Base-by-base conservation (phyloP, 1,140 invertebrate species). In the Asbolus verrucosus region DNA sequence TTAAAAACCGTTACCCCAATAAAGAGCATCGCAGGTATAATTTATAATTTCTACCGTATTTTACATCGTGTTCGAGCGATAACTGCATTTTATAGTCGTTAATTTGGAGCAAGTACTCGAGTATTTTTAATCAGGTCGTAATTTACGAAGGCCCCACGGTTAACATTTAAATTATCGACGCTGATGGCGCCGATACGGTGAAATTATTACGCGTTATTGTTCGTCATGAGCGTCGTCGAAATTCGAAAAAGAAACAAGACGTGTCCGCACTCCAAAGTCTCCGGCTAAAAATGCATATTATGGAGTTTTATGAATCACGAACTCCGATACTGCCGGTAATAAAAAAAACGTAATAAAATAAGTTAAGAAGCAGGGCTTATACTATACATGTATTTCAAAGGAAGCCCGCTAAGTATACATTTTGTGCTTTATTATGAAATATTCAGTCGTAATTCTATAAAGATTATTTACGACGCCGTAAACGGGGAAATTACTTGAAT, bases 41-140 rank as follows among this genome's bases (percentile, higher is more conserved):
- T 65, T 69, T 43, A 69, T 54, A 69, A 69, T 65, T 69, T 14
- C 46, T 21, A 11, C 13, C 61, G 59, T 19, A 36, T 33, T 36
- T 50, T 24, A 41, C 43, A 27, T 24, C 19, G 43, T 11, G 16
- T 50, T 50, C 67, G 59, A 36, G 59, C 67, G 67, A 63, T 69
- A 69, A 63, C 59, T 50, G 67, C 50, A 63, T 31, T 69, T 69
- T 63, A 69, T 69, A 39, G 60, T 46, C 59, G 67, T 63, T 69
- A 69, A 69, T 43, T 66, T 43, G 15, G 33, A 67, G 19, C 60
- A 67, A 67, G 66, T 67, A 50, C 43, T 50, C 31, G 13, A 14
- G 66, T 21, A 59, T 67, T 67, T 67, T 67, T 67, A 67, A 67
- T 67, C 66, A 67, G 18, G n/a, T 38, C 18, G 15, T 54, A 59